Base-by-base conservation (phyloP, 2,888 invertebrate species). In the Cacoxenus indagator region DNA sequence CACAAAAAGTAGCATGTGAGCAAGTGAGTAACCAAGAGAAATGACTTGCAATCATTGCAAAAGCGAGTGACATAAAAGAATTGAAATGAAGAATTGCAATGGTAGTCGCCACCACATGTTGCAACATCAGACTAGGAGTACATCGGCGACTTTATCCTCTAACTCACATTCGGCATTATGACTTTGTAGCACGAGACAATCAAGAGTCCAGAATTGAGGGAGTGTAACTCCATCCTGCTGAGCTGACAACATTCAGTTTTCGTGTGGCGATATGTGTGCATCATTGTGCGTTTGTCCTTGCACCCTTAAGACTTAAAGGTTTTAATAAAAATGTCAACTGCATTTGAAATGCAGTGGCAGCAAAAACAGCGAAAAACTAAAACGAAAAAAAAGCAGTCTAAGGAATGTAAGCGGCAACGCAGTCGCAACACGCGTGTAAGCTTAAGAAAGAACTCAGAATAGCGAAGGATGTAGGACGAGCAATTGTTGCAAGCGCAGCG, bases 321-420 rank as follows among this genome's bases (percentile, higher is more conserved):
- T 81, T 81, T 81, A 81, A 82, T 81, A 81, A 82, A 81, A 81
- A 82, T 81, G 81, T 82, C 82, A 81, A 75, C 75, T 75, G 81
- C 78, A 81, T 14, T 79, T 74, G 77, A 79, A 81, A 73, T 74
- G 77, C 73, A 81, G 43, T 9, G 11, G 26, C 37, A 27, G 37
- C 64, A 64, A 31, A 48, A 51, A 26, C 19, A 29, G n/a, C 61
- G 57, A 64, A 73, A 64, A 69, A 64, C 68, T 62, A 54, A 48
- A 68, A 70, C 68, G 74, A 64, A 71, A 55, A 69, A 67, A 76
- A 14, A 37, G 37, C 37, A 57, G 29, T 17, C 14, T 17, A n/a
- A 57, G 17, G 29, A 57, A 57, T 26, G 57, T 19, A 51, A 22
- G 11, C 1, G 22, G 22, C 11, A 14, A 8, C 9, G 31, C 31